Evolutionary conservation across 1,140 invertebrate genomes (phyloP), one percentile per base, ranked within the genome.

Genomic region (Drosophila quadrilineata): DNA sequence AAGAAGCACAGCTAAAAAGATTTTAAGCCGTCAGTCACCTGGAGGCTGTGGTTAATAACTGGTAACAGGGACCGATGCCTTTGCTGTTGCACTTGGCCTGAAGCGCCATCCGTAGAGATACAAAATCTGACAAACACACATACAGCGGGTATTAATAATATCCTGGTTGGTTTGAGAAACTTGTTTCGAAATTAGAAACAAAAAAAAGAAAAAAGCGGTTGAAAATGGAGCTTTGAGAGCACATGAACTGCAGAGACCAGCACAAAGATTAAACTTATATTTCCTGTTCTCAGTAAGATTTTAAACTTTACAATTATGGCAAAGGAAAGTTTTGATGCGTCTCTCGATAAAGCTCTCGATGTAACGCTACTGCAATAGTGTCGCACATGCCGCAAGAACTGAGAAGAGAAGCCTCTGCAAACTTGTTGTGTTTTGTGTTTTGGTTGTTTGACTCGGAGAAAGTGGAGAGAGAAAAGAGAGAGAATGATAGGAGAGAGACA

Each of bases 1-100:
- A 1, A 49, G 16, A 16, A 16, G 21, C 14, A 28, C 5, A 28
- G n/a, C 2, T 16, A 21, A 31, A 12, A 26, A 52, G 19, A 49
- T 8, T 19, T 21, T 45, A 17, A 28, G 9, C 8, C 29, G 22
- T 36, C 33, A n/a, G 14, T 33, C 28, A 29, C 29, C 31, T 24
- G 8, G 31, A 1, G 58, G 43, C 53, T 57, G 5, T 19, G 43
- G 41, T 53, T 64, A 64, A 64, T 64, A 64, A 31, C 60, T 57
- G 60, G 41, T 24, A 57, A 64, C 60, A 57, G 60, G 57, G 57
- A 64, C 26, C 28, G 24, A 46, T 54, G 49, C 59, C 59, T 50
- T 45, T 58, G 41, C 58, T n/a, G 14, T 63, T 31, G 41, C 52
- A 12, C 26, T 33, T 59, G 24, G 41, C 43, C 26, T 41, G 29